Percentiles rank a stretch among this genome's conserved stretches.
phyloP scores from a whole-genome alignment of 2,797 vertebrate species.

The Triplophysa bombifrons region DNA sequence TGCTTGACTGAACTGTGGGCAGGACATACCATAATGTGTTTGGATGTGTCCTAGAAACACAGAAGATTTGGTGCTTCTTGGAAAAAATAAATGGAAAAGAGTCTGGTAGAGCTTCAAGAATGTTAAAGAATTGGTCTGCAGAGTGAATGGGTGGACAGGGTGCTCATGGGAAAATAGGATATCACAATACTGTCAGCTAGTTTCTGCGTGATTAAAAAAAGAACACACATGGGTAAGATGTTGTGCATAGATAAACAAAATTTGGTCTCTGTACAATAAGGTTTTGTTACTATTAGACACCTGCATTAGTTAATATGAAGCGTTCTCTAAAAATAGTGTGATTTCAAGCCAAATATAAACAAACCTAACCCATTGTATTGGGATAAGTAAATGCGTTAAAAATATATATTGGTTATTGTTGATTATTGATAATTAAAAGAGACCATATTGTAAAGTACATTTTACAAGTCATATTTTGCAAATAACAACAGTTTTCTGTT shows the following conservation, averaged over 20 bases:
- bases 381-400: no score
- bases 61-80: slow-evolving; percentile 16
- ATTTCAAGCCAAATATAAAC: no score
- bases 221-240: slow-evolving; percentile 5
- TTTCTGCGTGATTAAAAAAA: slow-evolving; percentile 38
- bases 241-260: slow-evolving; percentile 19
- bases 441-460: neutral
- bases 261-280: neutral
- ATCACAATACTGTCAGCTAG: slow-evolving; percentile 53
- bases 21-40: slow-evolving; percentile 29
- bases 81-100: slow-evolving; percentile 38
- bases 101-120: slow-evolving; percentile 51
- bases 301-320: no score
- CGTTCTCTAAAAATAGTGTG: no score
- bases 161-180: slow-evolving; percentile 49
- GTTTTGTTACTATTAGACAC: neutral
- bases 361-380: no score
- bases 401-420: no score
- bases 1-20: slow-evolving; percentile 44
- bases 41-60: slow-evolving; percentile 53
- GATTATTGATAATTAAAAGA: no score
- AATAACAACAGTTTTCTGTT: neutral
- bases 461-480: neutral
- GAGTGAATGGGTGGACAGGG: slow-evolving; percentile 47
- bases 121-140: slow-evolving; percentile 64